phyloP scores from a whole-genome alignment of 2,113 vertebrate genomes.

The Callorhinus ursinus region DNA sequence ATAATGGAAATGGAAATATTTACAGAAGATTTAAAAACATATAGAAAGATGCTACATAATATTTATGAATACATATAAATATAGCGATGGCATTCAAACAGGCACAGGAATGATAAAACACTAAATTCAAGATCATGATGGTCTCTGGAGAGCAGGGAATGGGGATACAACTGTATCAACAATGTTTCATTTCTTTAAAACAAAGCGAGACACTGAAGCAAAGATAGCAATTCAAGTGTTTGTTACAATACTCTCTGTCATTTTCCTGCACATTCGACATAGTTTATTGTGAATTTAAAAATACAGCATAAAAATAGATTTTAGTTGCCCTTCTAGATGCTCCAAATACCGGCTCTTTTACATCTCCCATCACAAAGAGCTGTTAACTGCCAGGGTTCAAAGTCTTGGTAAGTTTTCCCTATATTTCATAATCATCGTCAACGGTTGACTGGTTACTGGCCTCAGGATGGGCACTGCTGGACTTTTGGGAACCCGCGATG shows the following conservation, averaged over 20 bases:
- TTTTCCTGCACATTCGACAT: background rate
- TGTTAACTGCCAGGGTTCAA: background rate
- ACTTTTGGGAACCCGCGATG: rapidly evolving
- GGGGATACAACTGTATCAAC: background rate
- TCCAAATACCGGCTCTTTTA: background rate
- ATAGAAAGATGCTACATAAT: background rate
- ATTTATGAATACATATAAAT: background rate
- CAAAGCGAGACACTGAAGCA: background rate
- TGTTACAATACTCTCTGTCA: background rate
- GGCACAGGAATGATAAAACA: background rate
- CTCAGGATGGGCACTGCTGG: background rate
- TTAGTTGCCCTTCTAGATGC: background rate
- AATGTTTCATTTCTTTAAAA: background rate
- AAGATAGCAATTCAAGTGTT: background rate
- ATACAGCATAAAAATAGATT: background rate
- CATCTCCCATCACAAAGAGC: background rate
- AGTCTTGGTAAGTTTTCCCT: background rate
- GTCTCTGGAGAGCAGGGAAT: background rate
- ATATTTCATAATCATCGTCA: background rate
- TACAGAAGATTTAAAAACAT: background rate
- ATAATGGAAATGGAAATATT: background rate
- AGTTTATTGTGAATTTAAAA: background rate
- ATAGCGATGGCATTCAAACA: background rate
- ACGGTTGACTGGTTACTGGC: background rate
- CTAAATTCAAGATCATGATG: background rate